Conservation (phyloP, 2,113 vertebrate species). For the Glareola pratincola region DNA sequence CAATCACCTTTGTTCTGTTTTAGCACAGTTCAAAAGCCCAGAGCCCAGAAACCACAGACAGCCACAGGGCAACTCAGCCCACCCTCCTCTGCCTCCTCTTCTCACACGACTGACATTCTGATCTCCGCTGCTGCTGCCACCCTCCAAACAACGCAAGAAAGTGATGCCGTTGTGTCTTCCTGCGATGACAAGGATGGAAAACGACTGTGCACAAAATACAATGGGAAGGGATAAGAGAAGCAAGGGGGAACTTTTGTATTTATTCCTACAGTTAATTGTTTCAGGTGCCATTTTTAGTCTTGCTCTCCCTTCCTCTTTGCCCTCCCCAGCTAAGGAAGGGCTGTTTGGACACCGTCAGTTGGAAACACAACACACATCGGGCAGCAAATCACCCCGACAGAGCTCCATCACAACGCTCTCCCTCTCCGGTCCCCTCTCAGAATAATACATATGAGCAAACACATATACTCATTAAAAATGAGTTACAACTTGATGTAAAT, state of each 20-base stretch:
- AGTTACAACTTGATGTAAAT: constrained; percentile 56
- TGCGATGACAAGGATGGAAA: neutral
- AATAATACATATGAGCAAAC: neutral
- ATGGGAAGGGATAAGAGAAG: neutral
- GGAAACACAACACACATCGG: fast-evolving
- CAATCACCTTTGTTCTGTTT: neutral
- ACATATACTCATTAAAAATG: constrained; percentile 33
- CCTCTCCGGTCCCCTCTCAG: neutral
- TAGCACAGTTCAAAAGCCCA: neutral
- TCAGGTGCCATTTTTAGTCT: neutral
- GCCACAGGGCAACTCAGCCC: neutral
- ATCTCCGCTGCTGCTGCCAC: neutral
- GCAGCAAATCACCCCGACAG: neutral
- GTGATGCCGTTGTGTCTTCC: neutral
- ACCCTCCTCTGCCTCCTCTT: neutral
- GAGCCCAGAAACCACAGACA: neutral
- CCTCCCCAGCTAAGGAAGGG: neutral
- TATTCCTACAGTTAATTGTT: neutral
- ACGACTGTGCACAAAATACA: neutral
- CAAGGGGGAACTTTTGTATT: neutral
- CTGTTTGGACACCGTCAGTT: fast-evolving
- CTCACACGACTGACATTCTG: neutral
- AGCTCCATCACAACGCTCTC: neutral
- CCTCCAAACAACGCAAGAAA: neutral
- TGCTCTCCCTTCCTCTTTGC: neutral